Evolutionary conservation across 2,113 vertebrate genomes (phyloP).

Genomic region (Lagopus muta): DNA sequence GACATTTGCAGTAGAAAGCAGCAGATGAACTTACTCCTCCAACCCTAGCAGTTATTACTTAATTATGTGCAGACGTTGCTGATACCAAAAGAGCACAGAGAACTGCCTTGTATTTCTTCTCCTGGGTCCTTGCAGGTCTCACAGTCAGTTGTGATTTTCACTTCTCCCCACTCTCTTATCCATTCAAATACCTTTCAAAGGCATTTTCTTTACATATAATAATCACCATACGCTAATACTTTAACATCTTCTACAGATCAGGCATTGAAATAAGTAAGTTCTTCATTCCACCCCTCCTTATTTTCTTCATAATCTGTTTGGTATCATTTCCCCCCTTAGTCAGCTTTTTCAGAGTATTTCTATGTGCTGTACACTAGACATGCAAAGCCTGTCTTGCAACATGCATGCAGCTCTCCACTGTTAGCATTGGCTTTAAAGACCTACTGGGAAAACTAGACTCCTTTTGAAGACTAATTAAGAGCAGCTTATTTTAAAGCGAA

Average conservation of each 20-base stretch:
- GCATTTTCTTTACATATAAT: neutral
- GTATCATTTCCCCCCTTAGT: neutral
- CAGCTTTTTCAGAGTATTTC: neutral
- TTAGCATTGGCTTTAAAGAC: neutral
- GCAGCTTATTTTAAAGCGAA: neutral
- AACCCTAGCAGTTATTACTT: neutral
- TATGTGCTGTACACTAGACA: fast-evolving
- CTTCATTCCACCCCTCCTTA: neutral
- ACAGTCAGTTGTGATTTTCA: neutral
- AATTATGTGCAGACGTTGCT: neutral
- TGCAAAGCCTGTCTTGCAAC: neutral
- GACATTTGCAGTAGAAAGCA: neutral
- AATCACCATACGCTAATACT: neutral
- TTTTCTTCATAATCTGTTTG: neutral
- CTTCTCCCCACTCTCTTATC: neutral
- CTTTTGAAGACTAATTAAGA: neutral
- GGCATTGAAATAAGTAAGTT: neutral
- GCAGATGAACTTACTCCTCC: neutral
- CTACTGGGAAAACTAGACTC: neutral
- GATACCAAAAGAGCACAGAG: neutral
- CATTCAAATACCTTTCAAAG: neutral
- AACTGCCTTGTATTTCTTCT: neutral
- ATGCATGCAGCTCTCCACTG: neutral
- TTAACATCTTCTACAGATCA: neutral
- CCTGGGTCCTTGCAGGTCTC: neutral